Conservation (phyloP, 2,113 vertebrate species). For the Cinclus mexicanus region DNA sequence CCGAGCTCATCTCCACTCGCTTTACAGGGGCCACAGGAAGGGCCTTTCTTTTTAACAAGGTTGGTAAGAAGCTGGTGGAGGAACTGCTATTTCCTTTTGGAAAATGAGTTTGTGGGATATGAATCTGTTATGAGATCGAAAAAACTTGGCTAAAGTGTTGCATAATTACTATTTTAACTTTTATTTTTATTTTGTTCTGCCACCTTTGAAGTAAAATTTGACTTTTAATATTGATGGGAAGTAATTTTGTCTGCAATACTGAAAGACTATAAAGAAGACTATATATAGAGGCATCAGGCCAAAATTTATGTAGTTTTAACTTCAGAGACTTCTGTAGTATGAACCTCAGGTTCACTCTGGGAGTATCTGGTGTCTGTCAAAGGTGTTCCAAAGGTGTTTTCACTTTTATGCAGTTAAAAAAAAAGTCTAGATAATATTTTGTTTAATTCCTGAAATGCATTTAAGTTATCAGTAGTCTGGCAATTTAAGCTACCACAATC, state of each 20-base stretch:
- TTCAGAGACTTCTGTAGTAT: background rate
- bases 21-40: constrained; percentile 96
- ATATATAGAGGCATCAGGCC: background rate
- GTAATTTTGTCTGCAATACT: background rate
- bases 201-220: background rate
- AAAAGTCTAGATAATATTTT: background rate
- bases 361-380: background rate
- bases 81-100: background rate
- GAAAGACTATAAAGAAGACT: background rate
- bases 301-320: background rate
- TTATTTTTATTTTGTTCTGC: background rate
- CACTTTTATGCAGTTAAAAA: background rate
- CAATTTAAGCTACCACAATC: background rate
- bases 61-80: constrained; percentile 47
- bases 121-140: background rate
- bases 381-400: background rate
- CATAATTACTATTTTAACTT: background rate
- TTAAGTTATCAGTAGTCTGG: background rate
- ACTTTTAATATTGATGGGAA: background rate
- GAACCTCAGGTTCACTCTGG: background rate
- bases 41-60: constrained; percentile 99
- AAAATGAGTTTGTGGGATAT: background rate
- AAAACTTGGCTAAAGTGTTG: background rate
- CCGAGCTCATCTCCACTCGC: constrained; percentile 95
- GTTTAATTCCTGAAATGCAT: background rate